Base-by-base conservation (phyloP, 1,140 invertebrate species). In the Propsilocerus akamusi region DNA sequence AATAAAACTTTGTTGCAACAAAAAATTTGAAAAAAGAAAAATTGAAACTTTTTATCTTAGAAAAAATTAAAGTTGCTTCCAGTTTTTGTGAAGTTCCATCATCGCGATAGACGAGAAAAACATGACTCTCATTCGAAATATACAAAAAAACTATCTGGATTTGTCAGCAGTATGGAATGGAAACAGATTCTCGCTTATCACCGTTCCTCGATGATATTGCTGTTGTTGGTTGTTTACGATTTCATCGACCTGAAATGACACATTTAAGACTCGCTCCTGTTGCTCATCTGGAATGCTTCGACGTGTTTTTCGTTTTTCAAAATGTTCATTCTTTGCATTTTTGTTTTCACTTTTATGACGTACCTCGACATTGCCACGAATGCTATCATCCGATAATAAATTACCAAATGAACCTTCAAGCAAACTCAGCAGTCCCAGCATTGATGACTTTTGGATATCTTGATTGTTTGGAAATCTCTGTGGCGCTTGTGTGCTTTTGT, bases 371-470 rank as follows among this genome's bases (percentile, higher is more conserved):
- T n/a, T n/a, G n/a, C n/a, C n/a, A n/a, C n/a, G n/a, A n/a, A n/a
- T n/a, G n/a, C n/a, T 30, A 30, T 49, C 26, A 25, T 52, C 52
- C 6, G 26, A 46, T 14, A 56, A 51, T 2, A 56, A 24, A 12
- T 37, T 52, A 24, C 50, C 51, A 10, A 56, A 26, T 20, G 55
- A 64, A 47, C 61, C 59, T 53, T 64, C 62, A 47, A 64, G 49
- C 22, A 64, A 37, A 46, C 59, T 63, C 10, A 64, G 51, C 46
- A 64, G 49, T 55, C 61, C 58, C 49, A 57, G 48, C 14, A 64
- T 61, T 12, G 55, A 59, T n/a, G 54, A 55, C n/a, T 53, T 26
- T 7, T 56, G 52, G 20, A 52, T 4, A 14, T 25, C 25, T 22
- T 54, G 37, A 6, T 12, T 46, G 49, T 10, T 46, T 46, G 26